These are phyloP conservation scores for Myotis daubentonii DNA, from an alignment of 2,797 vertebrate genomes.

Conservation along the genomic window DNA sequence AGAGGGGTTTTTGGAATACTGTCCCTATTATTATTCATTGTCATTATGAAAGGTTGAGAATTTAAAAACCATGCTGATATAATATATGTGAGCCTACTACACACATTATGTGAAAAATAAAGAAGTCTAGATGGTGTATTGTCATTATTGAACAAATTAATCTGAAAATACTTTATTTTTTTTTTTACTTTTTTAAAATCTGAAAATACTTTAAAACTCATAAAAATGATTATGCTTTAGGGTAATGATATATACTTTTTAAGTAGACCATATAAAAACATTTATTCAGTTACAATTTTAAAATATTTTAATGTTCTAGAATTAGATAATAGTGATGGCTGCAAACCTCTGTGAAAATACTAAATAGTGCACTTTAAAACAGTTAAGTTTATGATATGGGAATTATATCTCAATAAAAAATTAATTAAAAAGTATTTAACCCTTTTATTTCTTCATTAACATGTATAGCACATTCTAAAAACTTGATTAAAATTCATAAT, in stretches of 20 bases:
- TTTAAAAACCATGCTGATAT: slow-evolving; percentile 25
- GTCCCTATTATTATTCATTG: neutral
- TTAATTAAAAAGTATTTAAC: neutral
- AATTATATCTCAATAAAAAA: too few species aligned
- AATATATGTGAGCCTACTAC: neutral
- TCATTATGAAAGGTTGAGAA: neutral
- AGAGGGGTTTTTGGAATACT: neutral
- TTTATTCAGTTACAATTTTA: neutral
- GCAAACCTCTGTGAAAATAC: too few species aligned
- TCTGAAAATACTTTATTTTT: neutral
- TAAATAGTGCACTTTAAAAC: too few species aligned
- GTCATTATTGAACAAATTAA: neutral
- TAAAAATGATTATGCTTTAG: neutral
- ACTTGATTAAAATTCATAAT: neutral
- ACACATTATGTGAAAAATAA: neutral
- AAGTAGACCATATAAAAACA: neutral
- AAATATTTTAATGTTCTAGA: neutral
- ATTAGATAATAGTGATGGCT: too few species aligned
- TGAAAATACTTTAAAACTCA: slow-evolving; percentile 33
- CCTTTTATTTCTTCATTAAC: neutral
- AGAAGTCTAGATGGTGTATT: neutral
- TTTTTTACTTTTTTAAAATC: neutral
- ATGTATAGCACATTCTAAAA: neutral
- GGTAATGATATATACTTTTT: neutral
- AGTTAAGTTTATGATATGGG: too few species aligned